Evolutionary conservation across 2,888 invertebrate species (phyloP).

Genomic region (Cryptocephalus moraei): DNA sequence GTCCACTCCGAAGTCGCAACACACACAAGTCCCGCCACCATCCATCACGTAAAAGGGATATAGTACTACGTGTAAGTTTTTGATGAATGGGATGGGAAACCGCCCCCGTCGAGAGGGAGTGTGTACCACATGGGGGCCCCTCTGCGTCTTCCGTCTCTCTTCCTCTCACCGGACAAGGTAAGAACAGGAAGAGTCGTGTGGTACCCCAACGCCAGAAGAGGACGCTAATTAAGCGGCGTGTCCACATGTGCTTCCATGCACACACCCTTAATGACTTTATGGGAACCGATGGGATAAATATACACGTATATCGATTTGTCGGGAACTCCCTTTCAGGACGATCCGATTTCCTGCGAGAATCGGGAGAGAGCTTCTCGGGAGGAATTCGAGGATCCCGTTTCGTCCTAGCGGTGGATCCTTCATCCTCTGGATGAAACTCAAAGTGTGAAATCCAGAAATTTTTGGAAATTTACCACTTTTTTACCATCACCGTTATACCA

Average conservation of each 20-base stretch:
- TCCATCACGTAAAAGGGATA: too few relatives aligned
- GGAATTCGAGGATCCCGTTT: too few relatives aligned
- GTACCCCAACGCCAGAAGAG: conserved; percentile 14
- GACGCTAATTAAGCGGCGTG: conserved; percentile 18
- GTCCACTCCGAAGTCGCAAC: too few relatives aligned
- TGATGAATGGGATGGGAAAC: conserved; percentile 17
- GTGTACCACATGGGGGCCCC: conserved; percentile 18
- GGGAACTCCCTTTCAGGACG: conserved; percentile 5
- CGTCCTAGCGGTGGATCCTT: too few relatives aligned
- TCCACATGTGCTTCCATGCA: conserved; percentile 28
- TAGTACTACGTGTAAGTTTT: conserved; percentile 1
- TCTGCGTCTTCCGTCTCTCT: too few relatives aligned
- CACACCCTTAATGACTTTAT: conserved; percentile 25
- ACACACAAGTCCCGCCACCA: too few relatives aligned
- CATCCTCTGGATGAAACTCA: too few relatives aligned
- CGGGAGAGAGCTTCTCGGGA: too few relatives aligned
- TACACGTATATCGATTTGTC: conserved; percentile 18
- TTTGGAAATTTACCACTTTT: too few relatives aligned
- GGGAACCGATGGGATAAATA: conserved; percentile 19
- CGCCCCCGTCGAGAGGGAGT: conserved; percentile 18
- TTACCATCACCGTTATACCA: too few relatives aligned
- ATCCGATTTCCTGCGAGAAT: too few relatives aligned
- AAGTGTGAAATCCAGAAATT: too few relatives aligned
- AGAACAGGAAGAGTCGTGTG: conserved; percentile 8
- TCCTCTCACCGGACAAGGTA: conserved; percentile 1